Evolutionary conservation across 1,140 invertebrate genomes (phyloP), one percentile per base, ranked within the genome.

Genomic region (Hylaeus volcanicus): DNA sequence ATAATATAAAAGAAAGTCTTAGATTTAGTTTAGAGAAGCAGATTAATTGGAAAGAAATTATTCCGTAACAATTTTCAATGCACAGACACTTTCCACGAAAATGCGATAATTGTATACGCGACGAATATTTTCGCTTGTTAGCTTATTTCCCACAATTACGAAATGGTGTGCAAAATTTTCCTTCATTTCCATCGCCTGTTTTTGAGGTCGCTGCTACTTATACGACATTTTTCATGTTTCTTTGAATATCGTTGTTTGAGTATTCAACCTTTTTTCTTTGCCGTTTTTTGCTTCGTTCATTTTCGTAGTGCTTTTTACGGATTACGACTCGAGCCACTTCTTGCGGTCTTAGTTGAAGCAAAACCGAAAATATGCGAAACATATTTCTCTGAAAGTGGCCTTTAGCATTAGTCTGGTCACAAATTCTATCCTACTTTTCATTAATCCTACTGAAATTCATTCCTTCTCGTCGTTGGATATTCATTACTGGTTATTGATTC

Each of bases 111-210:
- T 66, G n/a, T 26, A 43, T 48, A 48, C 14, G 43, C 43, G 43
- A 48, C 43, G 64, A 48, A 66, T 66, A 66, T 66, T 66, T 66
- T 26, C 48, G 15, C 11, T 15, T 3, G 5, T 66, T 66, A 66
- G 43, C 26, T 41, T 45, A 9, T 43, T 6, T 3, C 1, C 2
- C 15, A 15, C 6, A 48, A 66, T 26, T 15, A 48, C 26, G 2
- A 48, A 48, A 26, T 26, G 15, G 6, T 9, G n/a, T 15, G 5
- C 6, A 15, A 9, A 66, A 66, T 66, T 48, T n/a, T 43, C 43
- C n/a, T 66, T 66, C 15, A 26, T 48, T 66, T 26, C 26, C n/a
- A 26, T 66, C 43, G 15, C 11, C 2, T 26, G 48, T 66, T 65
- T 45, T 5, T 15, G 2, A 6, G 63, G 15, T 37, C 26, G 1